Evolutionary conservation across 1,140 invertebrate genomes (phyloP), one percentile per base, ranked within the genome.

Genomic region (Radopholus similis): DNA sequence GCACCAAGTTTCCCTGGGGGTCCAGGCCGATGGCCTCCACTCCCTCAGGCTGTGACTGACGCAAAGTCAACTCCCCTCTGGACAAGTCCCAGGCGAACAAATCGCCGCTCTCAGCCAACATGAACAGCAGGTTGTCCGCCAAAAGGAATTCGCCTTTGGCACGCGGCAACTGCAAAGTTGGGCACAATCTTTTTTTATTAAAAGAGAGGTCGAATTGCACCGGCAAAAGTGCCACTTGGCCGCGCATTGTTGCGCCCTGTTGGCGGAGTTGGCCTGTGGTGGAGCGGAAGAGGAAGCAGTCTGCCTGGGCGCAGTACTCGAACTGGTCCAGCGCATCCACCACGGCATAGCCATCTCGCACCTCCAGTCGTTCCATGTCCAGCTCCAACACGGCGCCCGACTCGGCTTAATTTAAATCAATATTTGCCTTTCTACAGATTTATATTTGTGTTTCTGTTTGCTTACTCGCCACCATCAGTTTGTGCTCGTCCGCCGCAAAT

Each of bases 381-480:
- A 51, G 30, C 18, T 15, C 30, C 47, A 51, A 26, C 5, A 51
- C 23, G 15, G 30, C 30, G 47, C 47, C 47, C 9, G 47, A 26
- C n/a, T 51, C 47, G 9, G 47, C 47, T n/a, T n/a, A n/a, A n/a
- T 51, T 21, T 26, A 51, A 51, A 26, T 26, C 9, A 51, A 51
- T 51, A 13, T 13, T 42, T 11, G 38, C 38, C 2, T 42, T 42
- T 42, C n/a, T n/a, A n/a, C n/a, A n/a, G 18, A 18, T 26, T 51
- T 51, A 23, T 5, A 9, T 51, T 51, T 51, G 3, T 9, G 9
- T 23, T 21, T 23, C 34, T 26, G 21, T 30, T 6, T 28, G 28
- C 32, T 42, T 13, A 42, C 70, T 72, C 26, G 47, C 23, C 1
- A 51, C 47, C 47, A 51, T 9, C 47, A 51, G 47, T 3, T 51